Percentiles rank a stretch among this genome's conserved stretches.
Evolutionary conservation across 2,888 invertebrate genomes (phyloP).

Genomic region (Stictocephala bisonia): DNA sequence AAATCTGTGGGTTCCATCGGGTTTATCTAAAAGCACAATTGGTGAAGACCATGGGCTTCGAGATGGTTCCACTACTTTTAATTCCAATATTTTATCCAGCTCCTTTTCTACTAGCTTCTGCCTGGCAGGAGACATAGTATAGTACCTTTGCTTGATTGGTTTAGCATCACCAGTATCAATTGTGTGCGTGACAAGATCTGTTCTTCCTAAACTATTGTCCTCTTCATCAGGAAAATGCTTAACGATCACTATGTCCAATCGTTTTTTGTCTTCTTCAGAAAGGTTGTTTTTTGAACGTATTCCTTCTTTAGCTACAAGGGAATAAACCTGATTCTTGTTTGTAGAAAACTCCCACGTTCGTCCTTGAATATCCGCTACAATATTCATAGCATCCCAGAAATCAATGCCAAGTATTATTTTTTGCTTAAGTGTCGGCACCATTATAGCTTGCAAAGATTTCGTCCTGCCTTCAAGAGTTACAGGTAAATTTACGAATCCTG

Average conservation of each 20-base stretch:
- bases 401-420: background rate
- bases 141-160: constrained; percentile 23
- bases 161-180: constrained; percentile 29
- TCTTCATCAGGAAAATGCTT: background rate
- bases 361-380: background rate
- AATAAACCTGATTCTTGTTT: background rate
- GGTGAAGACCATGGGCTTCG: constrained; percentile 57
- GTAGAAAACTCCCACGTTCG: background rate
- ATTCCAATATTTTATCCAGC: constrained; percentile 55
- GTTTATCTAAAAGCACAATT: constrained; percentile 55
- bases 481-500: background rate
- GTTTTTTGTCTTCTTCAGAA: background rate
- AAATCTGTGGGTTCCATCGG: constrained; percentile 51
- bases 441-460: background rate
- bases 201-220: background rate
- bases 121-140: constrained; percentile 39
- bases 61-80: constrained; percentile 56
- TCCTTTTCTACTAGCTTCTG: constrained; percentile 51
- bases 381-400: background rate
- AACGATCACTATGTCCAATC: background rate
- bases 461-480: background rate
- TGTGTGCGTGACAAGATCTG: background rate
- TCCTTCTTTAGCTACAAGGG: background rate
- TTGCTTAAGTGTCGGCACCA: background rate
- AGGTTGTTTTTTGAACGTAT: background rate